Evolutionary conservation across 2,888 invertebrate species (phyloP), one percentile per base, ranked within the genome.

Genomic region (Tuberolachnus salignus): DNA sequence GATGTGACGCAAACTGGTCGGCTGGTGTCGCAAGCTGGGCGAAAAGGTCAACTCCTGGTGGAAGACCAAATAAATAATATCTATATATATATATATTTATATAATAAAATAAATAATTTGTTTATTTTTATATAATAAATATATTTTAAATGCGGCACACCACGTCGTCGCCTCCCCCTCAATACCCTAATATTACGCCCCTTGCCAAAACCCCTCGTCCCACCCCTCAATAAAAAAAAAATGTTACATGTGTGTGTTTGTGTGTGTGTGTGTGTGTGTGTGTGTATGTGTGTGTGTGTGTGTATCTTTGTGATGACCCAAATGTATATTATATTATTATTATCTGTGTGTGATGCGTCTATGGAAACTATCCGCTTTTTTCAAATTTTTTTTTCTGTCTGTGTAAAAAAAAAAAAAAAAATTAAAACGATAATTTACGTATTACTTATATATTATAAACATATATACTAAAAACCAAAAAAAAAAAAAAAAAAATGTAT

Each of bases 1-100:
- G 87, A 94, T 94, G 92, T 94, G 94, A 94, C 94, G 93, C 93
- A 93, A 93, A 92, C 91, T 94, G 88, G 89, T 92, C 87, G 92
- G 93, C 89, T 91, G 94, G 88, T 94, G 92, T 89, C 92, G 92
- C 89, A 94, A 93, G 90, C 90, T 94, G 88, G 91, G 92, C 88
- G 93, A 93, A 88, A 93, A 92, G 88, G 91, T 92, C 88, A 93
- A 93, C 89, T 92, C 91, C 87, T 93, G 93, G 92, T 93, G 93
- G 92, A 81, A 71, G 69, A 61, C 69, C 53, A 73, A 80, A 64
- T 69, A 57, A 70, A 71, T 16, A 26, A 23, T 16, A 64, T 14
- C 0, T n/a, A 64, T 0, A 66, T 16, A 46, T 10, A 53, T 34
- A 34, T n/a, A n/a, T n/a, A n/a, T n/a, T n/a, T n/a, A 34, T 34